phyloP scores from a whole-genome alignment of 2,888 invertebrate genomes.

The Empis livida region DNA sequence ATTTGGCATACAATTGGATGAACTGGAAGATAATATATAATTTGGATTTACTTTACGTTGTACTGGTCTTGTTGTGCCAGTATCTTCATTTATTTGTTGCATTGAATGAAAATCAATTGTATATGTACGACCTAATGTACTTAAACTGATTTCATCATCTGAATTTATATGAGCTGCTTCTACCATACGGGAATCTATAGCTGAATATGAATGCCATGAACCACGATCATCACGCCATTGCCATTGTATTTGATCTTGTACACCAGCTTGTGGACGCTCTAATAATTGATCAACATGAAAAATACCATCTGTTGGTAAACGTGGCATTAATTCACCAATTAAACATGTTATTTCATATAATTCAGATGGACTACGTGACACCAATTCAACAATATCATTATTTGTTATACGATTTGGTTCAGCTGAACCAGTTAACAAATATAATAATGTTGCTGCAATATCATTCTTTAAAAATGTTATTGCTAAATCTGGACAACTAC shows the following conservation, averaged over 20 bases:
- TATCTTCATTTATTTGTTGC: slow-evolving; percentile 98
- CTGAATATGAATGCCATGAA: slow-evolving; percentile 84
- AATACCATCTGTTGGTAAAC: slow-evolving; percentile 87
- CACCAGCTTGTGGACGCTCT: slow-evolving; percentile 55
- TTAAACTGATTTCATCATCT: slow-evolving; percentile 90
- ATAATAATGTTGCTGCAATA: slow-evolving; percentile 89
- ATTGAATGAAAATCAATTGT: slow-evolving; percentile 93
- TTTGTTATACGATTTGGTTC: slow-evolving; percentile 36
- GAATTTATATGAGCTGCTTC: slow-evolving; percentile 90
- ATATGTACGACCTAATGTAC: slow-evolving; percentile 84
- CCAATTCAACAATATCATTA: slow-evolving; percentile 57
- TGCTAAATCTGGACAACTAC: slow-evolving; percentile 87
- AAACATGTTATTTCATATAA: slow-evolving; percentile 94
- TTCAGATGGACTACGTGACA: slow-evolving; percentile 88
- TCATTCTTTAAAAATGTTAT: slow-evolving; percentile 85
- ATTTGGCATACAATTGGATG: not conserved
- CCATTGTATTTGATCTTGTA: slow-evolving; percentile 78
- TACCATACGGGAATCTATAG: slow-evolving; percentile 85
- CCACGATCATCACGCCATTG: slow-evolving; percentile 96
- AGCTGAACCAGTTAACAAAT: slow-evolving; percentile 81
- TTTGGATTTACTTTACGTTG: slow-evolving; percentile 65
- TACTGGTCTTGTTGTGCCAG: slow-evolving; percentile 85
- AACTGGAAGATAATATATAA: slow-evolving; percentile 27
- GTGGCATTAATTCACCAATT: slow-evolving; percentile 95
- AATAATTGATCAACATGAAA: slow-evolving; percentile 86